Evolutionary conservation across 1,140 invertebrate species (phyloP).

Genomic region (Calephelis nemesis): DNA sequence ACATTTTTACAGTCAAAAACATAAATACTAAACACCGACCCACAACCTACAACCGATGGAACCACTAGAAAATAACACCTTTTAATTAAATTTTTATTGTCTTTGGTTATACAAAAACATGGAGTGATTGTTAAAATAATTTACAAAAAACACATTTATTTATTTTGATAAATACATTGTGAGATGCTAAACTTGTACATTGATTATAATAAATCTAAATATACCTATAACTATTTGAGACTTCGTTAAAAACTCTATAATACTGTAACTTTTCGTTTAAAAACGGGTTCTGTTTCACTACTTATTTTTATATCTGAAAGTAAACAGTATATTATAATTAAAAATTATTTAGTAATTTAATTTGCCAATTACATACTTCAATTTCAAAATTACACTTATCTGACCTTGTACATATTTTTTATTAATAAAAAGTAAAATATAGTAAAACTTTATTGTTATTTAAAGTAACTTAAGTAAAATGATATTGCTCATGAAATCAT

Average conservation of each 20-base stretch:
- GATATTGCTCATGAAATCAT: too few species aligned
- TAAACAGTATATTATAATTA: neutral
- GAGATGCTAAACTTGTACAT: constrained; percentile 71
- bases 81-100: constrained; percentile 78
- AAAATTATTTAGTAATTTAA: too few species aligned
- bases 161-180: constrained; percentile 66
- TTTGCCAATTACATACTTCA: too few species aligned
- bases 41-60: neutral
- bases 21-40: too few species aligned
- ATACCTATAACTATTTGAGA: constrained; percentile 23
- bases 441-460: too few species aligned
- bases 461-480: too few species aligned
- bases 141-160: constrained; percentile 75
- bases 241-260: constrained; percentile 19
- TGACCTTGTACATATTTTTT: too few species aligned
- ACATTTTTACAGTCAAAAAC: too few species aligned
- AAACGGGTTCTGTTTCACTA: neutral
- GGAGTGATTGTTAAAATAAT: constrained; percentile 76
- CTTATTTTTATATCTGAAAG: neutral
- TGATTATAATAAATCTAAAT: constrained; percentile 61
- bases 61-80: constrained; percentile 51
- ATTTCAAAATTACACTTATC: too few species aligned
- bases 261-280: neutral
- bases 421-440: too few species aligned
- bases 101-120: constrained; percentile 78